These are phyloP conservation scores for Pachydiplax longipennis DNA, from an alignment of 2,888 invertebrate species.

Conservation along the genomic window DNA sequence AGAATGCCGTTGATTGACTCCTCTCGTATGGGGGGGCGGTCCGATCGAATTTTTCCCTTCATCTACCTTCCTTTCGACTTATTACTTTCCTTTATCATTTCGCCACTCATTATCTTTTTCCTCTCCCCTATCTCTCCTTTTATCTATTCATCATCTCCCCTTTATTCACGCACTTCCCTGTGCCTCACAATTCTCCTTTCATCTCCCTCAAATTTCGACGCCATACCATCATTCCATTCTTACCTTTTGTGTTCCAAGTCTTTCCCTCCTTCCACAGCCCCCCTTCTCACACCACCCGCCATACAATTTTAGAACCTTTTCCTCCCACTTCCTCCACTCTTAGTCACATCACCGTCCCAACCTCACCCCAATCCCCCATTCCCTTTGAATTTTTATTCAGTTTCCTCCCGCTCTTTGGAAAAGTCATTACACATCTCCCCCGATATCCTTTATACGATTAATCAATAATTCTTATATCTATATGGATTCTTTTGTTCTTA, in stretches of 20 bases:
- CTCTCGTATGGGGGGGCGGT: not conserved
- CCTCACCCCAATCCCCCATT: not conserved
- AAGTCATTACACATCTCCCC: not conserved
- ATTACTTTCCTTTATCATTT: not conserved
- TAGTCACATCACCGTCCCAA: not conserved
- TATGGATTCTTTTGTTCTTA: not conserved
- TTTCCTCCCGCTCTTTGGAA: not conserved
- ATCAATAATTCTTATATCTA: not conserved
- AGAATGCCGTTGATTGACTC: not conserved
- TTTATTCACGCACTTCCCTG: not conserved
- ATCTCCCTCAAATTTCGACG: not conserved
- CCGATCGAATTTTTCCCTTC: not conserved
- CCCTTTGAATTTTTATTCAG: not conserved
- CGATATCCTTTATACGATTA: not conserved
- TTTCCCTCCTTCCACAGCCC: not conserved
- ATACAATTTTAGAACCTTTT: not conserved
- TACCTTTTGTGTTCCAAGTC: not conserved
- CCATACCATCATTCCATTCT: not conserved
- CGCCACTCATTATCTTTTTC: not conserved
- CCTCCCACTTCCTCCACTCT: not conserved
- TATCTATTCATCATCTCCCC: not conserved
- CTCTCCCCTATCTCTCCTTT: not conserved
- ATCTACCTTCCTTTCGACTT: not conserved
- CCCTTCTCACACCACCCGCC: not conserved
- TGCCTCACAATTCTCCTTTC: not conserved